A percentile compares a stretch with the other conserved stretches of the same genome.
Conservation (phyloP, 2,888 invertebrate genomes). For the Hypolimnas misippus region DNA sequence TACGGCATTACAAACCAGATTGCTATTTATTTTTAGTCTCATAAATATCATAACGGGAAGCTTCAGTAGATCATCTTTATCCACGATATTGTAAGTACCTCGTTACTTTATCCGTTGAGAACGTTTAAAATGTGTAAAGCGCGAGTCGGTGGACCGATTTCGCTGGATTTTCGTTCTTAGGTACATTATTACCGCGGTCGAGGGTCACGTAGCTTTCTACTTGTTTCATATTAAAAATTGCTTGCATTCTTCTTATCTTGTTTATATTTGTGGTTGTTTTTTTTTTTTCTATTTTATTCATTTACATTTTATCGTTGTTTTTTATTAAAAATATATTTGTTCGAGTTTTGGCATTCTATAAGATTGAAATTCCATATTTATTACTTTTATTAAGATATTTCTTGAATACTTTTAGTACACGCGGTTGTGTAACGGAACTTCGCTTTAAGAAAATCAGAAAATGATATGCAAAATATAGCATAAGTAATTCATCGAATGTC, state of each 20-base stretch:
- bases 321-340: conserved; percentile 49
- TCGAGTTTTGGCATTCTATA: conserved; percentile 52
- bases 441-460: background rate
- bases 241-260: conserved; percentile 77
- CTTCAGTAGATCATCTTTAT: conserved; percentile 29
- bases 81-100: conserved; percentile 35
- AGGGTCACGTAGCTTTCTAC: conserved; percentile 57
- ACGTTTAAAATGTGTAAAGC: conserved; percentile 48
- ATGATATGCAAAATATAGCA: background rate
- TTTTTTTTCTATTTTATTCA: conserved; percentile 61
- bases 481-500: too few relatives aligned
- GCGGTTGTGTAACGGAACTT: background rate
- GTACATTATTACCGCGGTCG: conserved; percentile 65
- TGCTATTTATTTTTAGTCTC: conserved; percentile 18
- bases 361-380: conserved; percentile 19
- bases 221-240: conserved; percentile 80
- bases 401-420: conserved; percentile 7
- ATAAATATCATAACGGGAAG: conserved; percentile 32
- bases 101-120: conserved; percentile 40
- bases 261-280: conserved; percentile 68
- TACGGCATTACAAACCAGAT: conserved; percentile 15
- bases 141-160: conserved; percentile 50
- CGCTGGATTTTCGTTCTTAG: conserved; percentile 60
- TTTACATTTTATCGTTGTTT: conserved; percentile 53
- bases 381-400: conserved; percentile 25